Conservation (phyloP, 2,888 invertebrate species). For the Toxonevra muliebris region DNA sequence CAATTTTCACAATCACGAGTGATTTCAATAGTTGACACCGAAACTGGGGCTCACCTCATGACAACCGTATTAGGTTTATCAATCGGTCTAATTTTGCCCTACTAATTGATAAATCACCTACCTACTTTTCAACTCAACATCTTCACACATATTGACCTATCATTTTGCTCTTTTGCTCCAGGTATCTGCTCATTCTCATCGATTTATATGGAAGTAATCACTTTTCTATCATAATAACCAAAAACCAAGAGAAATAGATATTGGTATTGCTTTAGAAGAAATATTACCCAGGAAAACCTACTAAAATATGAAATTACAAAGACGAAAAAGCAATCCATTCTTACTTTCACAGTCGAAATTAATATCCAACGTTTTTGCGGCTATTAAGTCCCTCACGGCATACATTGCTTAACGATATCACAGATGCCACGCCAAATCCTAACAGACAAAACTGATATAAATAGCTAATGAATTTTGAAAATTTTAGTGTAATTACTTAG, state of each 20-base stretch:
- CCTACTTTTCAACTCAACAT: constrained; percentile 35
- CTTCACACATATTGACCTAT: constrained; percentile 35
- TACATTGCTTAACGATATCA: constrained; percentile 17
- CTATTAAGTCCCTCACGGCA: constrained; percentile 5
- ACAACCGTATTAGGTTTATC: constrained; percentile 19
- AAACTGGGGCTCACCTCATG: constrained; percentile 19
- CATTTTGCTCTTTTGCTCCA: constrained; percentile 26
- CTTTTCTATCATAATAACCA: constrained; percentile 20
- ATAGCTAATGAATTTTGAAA: neutral
- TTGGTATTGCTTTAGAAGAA: constrained; percentile 17
- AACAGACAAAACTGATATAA: neutral
- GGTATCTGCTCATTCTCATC: neutral
- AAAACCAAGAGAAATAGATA: constrained; percentile 19
- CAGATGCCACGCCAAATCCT: neutral
- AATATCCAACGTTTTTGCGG: constrained; percentile 22
- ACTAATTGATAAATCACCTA: constrained; percentile 28
- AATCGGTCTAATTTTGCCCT: constrained; percentile 14
- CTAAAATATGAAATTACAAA: constrained; percentile 23
- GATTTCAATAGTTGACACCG: too few relatives aligned
- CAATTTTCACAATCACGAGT: constrained; percentile 6
- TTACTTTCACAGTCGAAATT: constrained; percentile 17
- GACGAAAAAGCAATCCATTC: constrained; percentile 15
- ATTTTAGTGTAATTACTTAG: neutral
- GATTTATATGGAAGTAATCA: constrained; percentile 27
- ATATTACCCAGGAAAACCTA: too few relatives aligned